phyloP scores from a whole-genome alignment of 2,888 invertebrate species.

The Leucophenga montana region DNA sequence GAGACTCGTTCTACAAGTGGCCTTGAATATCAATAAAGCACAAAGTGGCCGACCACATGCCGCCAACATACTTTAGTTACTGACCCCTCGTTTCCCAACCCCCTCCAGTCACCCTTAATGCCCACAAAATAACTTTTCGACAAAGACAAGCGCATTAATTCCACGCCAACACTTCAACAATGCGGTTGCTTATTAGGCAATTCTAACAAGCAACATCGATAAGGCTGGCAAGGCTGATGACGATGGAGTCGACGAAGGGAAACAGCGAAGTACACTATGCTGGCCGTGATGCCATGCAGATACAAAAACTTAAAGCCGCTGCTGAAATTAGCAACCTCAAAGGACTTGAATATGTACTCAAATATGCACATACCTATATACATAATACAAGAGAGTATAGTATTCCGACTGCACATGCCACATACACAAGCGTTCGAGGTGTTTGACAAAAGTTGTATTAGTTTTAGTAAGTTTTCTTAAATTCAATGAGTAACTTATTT shows the following conservation, averaged over 20 bases:
- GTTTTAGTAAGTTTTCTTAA: too few relatives aligned
- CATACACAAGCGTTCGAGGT: not conserved
- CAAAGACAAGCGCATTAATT: constrained; percentile 25
- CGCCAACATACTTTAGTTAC: too few relatives aligned
- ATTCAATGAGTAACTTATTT: too few relatives aligned
- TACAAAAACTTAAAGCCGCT: not conserved
- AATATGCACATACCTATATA: too few relatives aligned
- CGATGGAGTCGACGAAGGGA: not conserved
- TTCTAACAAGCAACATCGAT: not conserved
- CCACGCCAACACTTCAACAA: constrained; percentile 26
- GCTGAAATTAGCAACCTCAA: not conserved
- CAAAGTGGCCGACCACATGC: not conserved
- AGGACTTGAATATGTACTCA: not conserved
- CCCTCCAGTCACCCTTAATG: too few relatives aligned
- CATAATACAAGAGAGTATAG: too few relatives aligned
- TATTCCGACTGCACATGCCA: too few relatives aligned
- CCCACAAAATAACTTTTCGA: constrained; percentile 2
- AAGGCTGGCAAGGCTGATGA: not conserved
- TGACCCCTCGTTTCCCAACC: too few relatives aligned
- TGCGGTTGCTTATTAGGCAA: constrained; percentile 21
- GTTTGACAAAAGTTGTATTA: not conserved
- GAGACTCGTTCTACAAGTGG: not conserved
- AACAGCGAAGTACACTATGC: not conserved
- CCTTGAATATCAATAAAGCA: constrained; percentile 1
- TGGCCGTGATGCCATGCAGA: not conserved